Percentiles rank a stretch among this genome's conserved stretches.
phyloP scores from a whole-genome alignment of 2,888 invertebrate genomes.

The Augochlorella aurata region DNA sequence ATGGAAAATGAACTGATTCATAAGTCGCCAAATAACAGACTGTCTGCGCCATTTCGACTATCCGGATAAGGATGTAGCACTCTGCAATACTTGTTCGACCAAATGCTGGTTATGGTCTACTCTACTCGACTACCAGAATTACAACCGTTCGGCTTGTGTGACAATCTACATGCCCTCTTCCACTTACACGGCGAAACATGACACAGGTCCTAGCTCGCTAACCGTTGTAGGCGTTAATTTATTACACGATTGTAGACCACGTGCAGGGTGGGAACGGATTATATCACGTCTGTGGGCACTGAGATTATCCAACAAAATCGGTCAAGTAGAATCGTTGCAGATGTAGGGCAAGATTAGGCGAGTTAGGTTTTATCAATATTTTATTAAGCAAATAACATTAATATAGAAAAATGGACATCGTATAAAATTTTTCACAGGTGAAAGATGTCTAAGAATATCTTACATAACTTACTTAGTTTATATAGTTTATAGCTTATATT shows the following conservation, averaged over 20 bases:
- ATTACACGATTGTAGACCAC: background rate
- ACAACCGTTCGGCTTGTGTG: background rate
- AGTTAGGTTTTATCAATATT: no score
- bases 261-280: background rate
- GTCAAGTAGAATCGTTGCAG: background rate
- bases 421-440: no score
- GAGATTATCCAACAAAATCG: background rate
- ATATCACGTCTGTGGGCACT: background rate
- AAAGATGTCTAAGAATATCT: no score
- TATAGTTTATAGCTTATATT: no score
- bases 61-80: background rate
- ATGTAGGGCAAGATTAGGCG: no score
- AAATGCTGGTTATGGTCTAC: slow-evolving; percentile 2
- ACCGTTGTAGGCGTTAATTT: slow-evolving; percentile 4
- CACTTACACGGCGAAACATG: background rate
- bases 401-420: no score
- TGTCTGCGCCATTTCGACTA: background rate
- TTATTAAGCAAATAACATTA: no score
- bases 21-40: background rate
- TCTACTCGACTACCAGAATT: background rate
- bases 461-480: no score
- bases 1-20: background rate
- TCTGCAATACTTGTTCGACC: background rate
- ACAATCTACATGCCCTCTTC: slow-evolving; percentile 3
- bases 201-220: background rate